Base-by-base conservation (phyloP, 2,113 vertebrate species). In the Vicugna pacos region DNA sequence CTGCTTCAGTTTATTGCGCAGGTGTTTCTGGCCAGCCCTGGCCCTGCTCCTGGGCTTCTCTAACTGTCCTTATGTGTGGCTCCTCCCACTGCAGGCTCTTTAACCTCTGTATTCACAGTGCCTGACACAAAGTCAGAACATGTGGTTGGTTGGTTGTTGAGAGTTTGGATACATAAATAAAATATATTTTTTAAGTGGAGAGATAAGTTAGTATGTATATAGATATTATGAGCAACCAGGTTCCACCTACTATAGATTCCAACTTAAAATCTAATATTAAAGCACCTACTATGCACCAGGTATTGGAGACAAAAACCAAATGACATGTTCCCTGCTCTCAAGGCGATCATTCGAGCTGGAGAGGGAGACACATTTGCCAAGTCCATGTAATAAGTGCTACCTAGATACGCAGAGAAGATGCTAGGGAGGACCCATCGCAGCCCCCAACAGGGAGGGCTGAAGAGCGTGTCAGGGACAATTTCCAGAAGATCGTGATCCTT, bases 81-180 rank as follows among this genome's bases (percentile, higher is more conserved):
- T 88, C 22, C 79, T 82, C 14, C 38, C 38, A 82, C 2, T 3
- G 22, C n/a, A 83, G 54, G 14, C n/a, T 65, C 54, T 75, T 70
- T 94, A 38, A 54, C 76, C 52, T 91, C 85, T 95, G 28, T 52
- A 73, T 65, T 94, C 65, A 91, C 16, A 38, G 22, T 76, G 19
- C 28, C 72, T 79, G 84, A 69, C 11, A 64, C 35, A 60, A 52
- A 46, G 9, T 75, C 86, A 6, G 28, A 46, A 58, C n/a, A 73
- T 7, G 26, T 17, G 58, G 24, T 6, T 35, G 35, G 15, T 62
- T 86, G 22, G 52, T 64, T 81, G 30, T 16, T 76, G 79, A 48
- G 35, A 93, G 81, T 20, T 52, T 54, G 16, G 5, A 26, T 95
- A 15, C 15, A 50, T 90, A 17, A 79, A 89, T 60, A 75, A 93